These are phyloP conservation scores for Poecile atricapillus DNA, from an alignment of 2,113 vertebrate genomes.

Conservation along the genomic window DNA sequence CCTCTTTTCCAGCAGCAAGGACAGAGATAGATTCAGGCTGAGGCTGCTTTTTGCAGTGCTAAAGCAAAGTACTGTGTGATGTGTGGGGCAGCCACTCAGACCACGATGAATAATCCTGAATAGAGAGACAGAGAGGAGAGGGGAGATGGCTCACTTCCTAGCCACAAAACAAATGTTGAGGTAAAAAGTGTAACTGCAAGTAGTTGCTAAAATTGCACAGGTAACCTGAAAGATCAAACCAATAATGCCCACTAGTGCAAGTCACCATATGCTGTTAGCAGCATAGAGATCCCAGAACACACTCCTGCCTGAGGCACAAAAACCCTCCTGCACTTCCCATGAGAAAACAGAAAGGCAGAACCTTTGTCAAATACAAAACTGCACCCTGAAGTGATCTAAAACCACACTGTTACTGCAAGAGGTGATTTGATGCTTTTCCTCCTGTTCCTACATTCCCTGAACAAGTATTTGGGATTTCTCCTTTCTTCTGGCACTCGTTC, in stretches of 20 bases:
- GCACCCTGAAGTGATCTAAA: background rate
- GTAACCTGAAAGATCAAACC: background rate
- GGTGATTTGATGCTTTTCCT: background rate
- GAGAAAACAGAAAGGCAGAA: background rate
- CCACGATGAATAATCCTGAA: background rate
- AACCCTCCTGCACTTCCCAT: background rate
- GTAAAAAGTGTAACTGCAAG: background rate
- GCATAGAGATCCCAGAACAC: background rate
- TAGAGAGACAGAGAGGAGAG: background rate
- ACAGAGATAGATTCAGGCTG: background rate
- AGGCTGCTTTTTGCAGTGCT: background rate
- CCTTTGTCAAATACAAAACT: background rate
- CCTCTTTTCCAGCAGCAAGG: background rate
- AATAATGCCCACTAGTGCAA: background rate
- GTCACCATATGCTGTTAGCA: accelerated
- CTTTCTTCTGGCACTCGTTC: background rate
- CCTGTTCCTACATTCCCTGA: background rate
- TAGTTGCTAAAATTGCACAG: background rate
- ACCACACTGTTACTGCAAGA: background rate
- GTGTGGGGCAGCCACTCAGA: background rate
- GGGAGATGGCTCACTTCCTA: background rate
- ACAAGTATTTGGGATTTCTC: background rate
- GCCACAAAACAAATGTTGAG: background rate
- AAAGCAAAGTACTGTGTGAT: background rate
- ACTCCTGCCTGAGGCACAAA: background rate